Evolutionary conservation across 2,888 invertebrate genomes (phyloP).

Genomic region (Odontomyia ornata): DNA sequence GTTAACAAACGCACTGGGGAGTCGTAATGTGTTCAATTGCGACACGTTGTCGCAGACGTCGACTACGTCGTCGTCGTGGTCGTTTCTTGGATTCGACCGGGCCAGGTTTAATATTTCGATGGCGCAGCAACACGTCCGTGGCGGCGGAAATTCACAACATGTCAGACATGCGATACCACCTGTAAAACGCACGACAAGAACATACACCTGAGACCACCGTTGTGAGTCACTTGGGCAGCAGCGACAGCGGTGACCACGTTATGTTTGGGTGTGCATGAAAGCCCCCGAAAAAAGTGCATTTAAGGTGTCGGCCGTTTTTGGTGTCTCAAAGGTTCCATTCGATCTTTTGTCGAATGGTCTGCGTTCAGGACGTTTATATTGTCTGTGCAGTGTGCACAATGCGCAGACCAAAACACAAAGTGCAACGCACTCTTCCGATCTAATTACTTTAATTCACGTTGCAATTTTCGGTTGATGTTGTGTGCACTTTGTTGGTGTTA

Average conservation of each 20-base stretch:
- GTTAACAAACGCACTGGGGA: slow-evolving; percentile 1
- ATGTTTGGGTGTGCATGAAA: not conserved
- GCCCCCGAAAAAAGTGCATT: slow-evolving; percentile 7
- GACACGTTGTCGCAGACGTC: not conserved
- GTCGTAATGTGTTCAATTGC: slow-evolving; percentile 15
- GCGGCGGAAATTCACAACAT: slow-evolving; percentile 28
- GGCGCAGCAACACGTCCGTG: slow-evolving; percentile 19
- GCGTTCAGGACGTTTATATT: not conserved
- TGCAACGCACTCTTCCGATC: slow-evolving; percentile 23
- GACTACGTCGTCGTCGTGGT: not conserved
- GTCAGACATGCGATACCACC: slow-evolving; percentile 44
- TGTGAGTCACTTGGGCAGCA: slow-evolving; percentile 35
- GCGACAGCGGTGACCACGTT: slow-evolving; percentile 18
- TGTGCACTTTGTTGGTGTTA: not conserved
- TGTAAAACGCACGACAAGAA: slow-evolving; percentile 40
- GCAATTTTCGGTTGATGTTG: slow-evolving; percentile 3
- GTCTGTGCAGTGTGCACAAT: not conserved
- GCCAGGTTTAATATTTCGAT: slow-evolving; percentile 17
- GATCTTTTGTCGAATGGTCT: not conserved
- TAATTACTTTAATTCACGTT: slow-evolving; percentile 32
- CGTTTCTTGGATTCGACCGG: not conserved
- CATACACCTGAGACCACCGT: slow-evolving; percentile 36
- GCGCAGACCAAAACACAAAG: slow-evolving; percentile 18
- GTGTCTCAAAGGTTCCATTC: not conserved
- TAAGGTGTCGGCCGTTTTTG: slow-evolving; percentile 8